phyloP scores from a whole-genome alignment of 2,797 vertebrate genomes.

The Melanogrammus aeglefinus region DNA sequence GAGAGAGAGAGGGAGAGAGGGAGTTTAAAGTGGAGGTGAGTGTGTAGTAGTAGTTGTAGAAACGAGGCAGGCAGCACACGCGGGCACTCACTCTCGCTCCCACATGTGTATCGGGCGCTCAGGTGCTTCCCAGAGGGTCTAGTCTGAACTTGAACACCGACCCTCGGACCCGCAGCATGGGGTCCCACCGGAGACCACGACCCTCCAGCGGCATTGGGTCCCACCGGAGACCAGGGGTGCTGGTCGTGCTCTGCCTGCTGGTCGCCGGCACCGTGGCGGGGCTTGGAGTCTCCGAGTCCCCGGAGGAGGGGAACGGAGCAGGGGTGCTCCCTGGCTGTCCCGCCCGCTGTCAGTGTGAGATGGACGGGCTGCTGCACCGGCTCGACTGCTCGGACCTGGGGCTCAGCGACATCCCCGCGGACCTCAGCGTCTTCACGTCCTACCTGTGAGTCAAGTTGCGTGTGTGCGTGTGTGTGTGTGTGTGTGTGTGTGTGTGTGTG shows the following conservation, averaged over 20 bases:
- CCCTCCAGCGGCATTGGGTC: no score
- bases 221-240: no score
- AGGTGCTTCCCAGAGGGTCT: no score
- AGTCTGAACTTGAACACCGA: no score
- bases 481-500: background rate
- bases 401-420: conserved; percentile 73
- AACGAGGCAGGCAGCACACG: background rate
- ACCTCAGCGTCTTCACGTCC: conserved; percentile 82
- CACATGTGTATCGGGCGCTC: no score
- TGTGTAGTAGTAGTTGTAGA: background rate
- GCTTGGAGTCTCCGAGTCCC: background rate
- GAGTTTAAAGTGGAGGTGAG: background rate
- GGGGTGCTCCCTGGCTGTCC: conserved; percentile 64
- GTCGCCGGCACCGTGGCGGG: background rate
- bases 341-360: conserved; percentile 76
- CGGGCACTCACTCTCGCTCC: background rate
- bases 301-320: conserved; percentile 15
- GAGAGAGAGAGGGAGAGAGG: background rate
- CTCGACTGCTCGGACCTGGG: conserved; percentile 84
- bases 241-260: no score
- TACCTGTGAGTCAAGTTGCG: background rate
- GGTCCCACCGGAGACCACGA: no score
- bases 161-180: no score
- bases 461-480: background rate
- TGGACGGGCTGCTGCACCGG: conserved; percentile 73